Percentiles rank a stretch among this genome's conserved stretches.
These are phyloP conservation scores for Sycophila texana DNA, from an alignment of 2,888 invertebrate species.

Conservation along the genomic window DNA sequence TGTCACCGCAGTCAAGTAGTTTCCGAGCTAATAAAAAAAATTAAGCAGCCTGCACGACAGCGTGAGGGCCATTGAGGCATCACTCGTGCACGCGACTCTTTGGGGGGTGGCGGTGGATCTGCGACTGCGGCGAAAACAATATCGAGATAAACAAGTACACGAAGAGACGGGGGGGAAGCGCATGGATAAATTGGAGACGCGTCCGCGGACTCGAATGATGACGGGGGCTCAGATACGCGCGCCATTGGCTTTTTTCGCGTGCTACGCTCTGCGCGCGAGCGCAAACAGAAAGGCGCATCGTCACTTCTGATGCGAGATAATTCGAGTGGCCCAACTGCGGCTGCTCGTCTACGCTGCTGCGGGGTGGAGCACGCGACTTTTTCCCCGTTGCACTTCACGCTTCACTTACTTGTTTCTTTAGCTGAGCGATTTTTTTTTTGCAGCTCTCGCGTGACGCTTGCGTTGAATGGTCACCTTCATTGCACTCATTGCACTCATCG, in stretches of 20 bases:
- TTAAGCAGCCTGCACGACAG: constrained; percentile 54
- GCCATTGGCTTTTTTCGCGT: not conserved
- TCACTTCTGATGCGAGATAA: constrained; percentile 33
- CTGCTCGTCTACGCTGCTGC: not conserved
- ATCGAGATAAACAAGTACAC: constrained; percentile 14
- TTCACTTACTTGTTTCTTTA: not conserved
- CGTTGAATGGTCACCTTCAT: not conserved
- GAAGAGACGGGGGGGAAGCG: not conserved
- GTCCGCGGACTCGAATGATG: constrained; percentile 23
- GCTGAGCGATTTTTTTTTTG: not conserved
- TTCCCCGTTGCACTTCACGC: not conserved
- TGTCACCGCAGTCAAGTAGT: constrained; percentile 67
- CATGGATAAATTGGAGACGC: constrained; percentile 32
- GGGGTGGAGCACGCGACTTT: not conserved
- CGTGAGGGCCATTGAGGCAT: constrained; percentile 15
- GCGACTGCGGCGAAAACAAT: constrained; percentile 34
- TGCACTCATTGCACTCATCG: too few relatives aligned
- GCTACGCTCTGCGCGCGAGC: too few relatives aligned
- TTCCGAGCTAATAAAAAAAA: constrained; percentile 73
- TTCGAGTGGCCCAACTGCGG: constrained; percentile 11
- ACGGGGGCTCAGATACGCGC: not conserved
- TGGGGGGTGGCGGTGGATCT: constrained; percentile 18
- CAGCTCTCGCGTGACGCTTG: not conserved
- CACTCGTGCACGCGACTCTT: not conserved
- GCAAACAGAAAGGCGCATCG: not conserved